phyloP scores from a whole-genome alignment of 2,113 vertebrate genomes.

The Butastur rufipennis region DNA sequence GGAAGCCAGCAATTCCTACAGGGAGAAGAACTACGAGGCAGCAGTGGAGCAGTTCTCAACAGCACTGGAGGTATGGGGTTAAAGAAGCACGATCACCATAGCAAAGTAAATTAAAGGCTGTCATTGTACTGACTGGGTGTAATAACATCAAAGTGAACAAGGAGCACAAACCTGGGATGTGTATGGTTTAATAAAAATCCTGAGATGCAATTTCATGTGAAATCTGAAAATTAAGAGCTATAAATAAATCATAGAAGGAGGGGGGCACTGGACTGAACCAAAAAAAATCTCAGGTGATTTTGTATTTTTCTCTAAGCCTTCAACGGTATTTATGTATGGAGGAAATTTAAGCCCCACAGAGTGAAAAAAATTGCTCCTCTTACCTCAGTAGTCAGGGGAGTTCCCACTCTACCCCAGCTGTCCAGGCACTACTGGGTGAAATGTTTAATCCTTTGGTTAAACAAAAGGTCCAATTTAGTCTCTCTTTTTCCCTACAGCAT shows the following conservation, averaged over 20 bases:
- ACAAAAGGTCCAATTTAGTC: background rate
- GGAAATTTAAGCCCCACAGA: background rate
- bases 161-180: background rate
- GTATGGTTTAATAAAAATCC: background rate
- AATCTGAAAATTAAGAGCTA: background rate
- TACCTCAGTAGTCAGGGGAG: background rate
- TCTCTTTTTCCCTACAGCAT: background rate
- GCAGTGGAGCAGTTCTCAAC: constrained; percentile 62
- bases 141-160: background rate
- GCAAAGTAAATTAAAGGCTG: background rate
- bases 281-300: background rate
- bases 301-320: background rate
- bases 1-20: constrained; percentile 70
- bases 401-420: background rate
- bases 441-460: background rate
- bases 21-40: constrained; percentile 64
- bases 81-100: background rate
- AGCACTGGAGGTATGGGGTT: constrained; percentile 69
- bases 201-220: background rate
- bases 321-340: background rate
- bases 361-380: background rate
- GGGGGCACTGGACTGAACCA: background rate
- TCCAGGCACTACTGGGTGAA: background rate
- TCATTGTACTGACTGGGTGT: background rate
- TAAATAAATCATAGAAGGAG: background rate